A percentile compares a stretch with the other conserved stretches of the same genome.
Conservation (phyloP, 2,797 vertebrate species). For the Menidia menidia region DNA sequence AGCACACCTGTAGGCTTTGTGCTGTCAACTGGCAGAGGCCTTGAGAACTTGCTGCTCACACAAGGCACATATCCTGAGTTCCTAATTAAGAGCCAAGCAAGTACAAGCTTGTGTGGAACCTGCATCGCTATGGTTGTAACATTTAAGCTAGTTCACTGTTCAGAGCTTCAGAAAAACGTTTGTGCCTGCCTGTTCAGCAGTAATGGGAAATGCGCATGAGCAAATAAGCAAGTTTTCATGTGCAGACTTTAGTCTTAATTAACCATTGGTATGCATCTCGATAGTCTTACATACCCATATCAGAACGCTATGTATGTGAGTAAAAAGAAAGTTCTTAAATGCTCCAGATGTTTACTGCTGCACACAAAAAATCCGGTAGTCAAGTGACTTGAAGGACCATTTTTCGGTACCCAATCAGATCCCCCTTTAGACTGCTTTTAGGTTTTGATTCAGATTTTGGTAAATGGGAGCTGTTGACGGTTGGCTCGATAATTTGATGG, state of each 20-base stretch:
- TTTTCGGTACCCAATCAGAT: slow-evolving; percentile 13
- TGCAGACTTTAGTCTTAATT: slow-evolving; percentile 53
- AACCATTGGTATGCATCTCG: slow-evolving; percentile 41
- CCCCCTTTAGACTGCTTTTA: slow-evolving; percentile 15
- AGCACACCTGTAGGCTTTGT: slow-evolving; percentile 66
- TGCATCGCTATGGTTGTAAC: slow-evolving; percentile 60
- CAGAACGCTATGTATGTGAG: slow-evolving; percentile 28
- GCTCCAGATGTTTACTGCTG: slow-evolving; percentile 13
- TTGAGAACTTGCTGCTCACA: slow-evolving; percentile 64
- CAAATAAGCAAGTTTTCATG: slow-evolving; percentile 47
- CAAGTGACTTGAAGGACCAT: background rate
- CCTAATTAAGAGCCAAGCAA: slow-evolving; percentile 59
- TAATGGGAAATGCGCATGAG: slow-evolving; percentile 61
- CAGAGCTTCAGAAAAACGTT: slow-evolving; percentile 45
- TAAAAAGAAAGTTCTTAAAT: slow-evolving; percentile 36
- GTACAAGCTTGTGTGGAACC: slow-evolving; percentile 54
- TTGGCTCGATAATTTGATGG: background rate
- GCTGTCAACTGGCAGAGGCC: slow-evolving; percentile 55
- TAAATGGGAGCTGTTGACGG: slow-evolving; percentile 19
- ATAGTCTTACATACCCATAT: slow-evolving; percentile 41
- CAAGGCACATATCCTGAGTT: slow-evolving; percentile 48
- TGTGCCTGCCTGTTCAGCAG: slow-evolving; percentile 56
- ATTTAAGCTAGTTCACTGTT: slow-evolving; percentile 39
- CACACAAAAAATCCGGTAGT: slow-evolving; percentile 15
- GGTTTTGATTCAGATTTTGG: slow-evolving; percentile 23